phyloP scores from a whole-genome alignment of 2,797 vertebrate species.

The Diglossa cyanea region DNA sequence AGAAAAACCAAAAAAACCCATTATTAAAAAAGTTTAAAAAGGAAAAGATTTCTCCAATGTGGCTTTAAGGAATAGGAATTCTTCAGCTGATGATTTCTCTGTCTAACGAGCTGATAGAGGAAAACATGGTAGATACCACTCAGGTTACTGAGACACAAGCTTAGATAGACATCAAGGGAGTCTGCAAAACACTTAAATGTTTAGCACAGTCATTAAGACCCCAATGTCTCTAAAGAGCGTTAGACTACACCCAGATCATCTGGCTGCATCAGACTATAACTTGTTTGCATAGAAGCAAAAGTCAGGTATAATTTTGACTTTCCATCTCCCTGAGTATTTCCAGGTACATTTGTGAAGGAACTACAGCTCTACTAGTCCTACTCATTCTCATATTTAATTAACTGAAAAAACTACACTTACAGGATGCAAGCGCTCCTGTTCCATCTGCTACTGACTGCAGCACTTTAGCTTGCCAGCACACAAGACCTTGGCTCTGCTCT shows the following conservation, averaged over 20 bases:
- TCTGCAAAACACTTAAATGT: not conserved
- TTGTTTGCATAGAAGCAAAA: not conserved
- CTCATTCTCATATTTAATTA: not conserved
- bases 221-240: not conserved
- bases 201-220: not conserved
- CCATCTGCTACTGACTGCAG: not conserved
- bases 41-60: not conserved
- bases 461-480: not conserved
- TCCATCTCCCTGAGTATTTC: not conserved
- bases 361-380: not conserved
- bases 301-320: not conserved
- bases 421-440: not conserved
- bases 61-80: not conserved
- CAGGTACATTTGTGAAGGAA: not conserved
- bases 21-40: not conserved
- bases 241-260: not conserved
- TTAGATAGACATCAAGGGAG: not conserved
- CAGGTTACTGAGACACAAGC: not conserved
- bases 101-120: not conserved
- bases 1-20: too few relatives aligned
- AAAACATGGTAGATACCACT: not conserved
- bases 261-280: not conserved
- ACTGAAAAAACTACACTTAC: not conserved
- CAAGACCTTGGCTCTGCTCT: not conserved
- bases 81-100: not conserved